A percentile compares a stretch with the other conserved stretches of the same genome.
Evolutionary conservation across 2,888 invertebrate genomes (phyloP).

Genomic region (Morinoia aosen): DNA sequence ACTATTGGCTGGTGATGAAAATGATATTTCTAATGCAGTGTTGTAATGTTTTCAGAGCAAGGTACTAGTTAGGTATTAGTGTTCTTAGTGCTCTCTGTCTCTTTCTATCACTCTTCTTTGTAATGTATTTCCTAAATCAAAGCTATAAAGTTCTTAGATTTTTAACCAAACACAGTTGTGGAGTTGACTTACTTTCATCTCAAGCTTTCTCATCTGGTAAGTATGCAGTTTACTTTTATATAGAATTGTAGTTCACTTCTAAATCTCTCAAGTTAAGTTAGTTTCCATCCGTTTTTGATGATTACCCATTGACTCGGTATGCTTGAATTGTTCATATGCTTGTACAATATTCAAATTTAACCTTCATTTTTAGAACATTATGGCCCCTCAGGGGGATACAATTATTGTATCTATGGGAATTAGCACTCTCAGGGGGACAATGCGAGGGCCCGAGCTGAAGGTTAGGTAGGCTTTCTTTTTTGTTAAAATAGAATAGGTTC

Average conservation of each 20-base stretch:
- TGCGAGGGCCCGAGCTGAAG: no score
- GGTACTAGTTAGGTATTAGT: not conserved
- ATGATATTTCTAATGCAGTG: no score
- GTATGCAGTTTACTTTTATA: no score
- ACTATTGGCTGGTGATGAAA: no score
- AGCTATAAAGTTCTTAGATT: not conserved
- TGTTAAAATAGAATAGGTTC: no score
- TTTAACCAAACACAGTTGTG: not conserved
- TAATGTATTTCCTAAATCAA: not conserved
- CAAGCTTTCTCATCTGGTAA: not conserved
- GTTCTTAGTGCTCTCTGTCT: not conserved
- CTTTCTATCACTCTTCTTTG: no score
- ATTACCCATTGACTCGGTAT: not conserved
- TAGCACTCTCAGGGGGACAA: no score
- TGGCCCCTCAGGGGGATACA: no score
- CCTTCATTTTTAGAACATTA: not conserved
- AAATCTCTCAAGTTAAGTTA: not conserved
- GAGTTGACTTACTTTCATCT: not conserved
- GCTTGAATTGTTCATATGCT: not conserved
- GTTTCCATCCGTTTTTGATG: not conserved
- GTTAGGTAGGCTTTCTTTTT: no score
- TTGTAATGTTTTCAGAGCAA: not conserved
- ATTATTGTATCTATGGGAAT: no score
- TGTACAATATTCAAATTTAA: not conserved
- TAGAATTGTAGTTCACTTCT: not conserved